Conservation (phyloP, 1,140 invertebrate genomes). For the Drosophila asahinai region DNA sequence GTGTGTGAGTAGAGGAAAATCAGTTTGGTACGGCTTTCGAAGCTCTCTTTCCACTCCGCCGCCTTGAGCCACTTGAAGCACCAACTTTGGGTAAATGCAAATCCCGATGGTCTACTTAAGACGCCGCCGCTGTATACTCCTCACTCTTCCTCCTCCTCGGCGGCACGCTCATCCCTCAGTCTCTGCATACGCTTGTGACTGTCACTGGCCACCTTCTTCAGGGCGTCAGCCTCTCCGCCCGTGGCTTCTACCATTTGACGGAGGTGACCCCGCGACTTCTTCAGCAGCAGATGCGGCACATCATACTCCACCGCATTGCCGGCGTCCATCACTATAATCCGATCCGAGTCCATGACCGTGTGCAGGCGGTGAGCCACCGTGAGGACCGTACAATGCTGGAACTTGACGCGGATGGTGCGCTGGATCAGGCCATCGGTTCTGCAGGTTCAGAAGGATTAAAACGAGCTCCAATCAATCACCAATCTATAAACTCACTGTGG, state of each 20-base stretch:
- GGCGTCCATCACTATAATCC: conserved; percentile 88
- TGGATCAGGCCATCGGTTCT: conserved; percentile 87
- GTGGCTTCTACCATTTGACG: conserved; percentile 76
- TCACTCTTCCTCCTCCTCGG: conserved; percentile 17
- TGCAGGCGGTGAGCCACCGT: conserved; percentile 92
- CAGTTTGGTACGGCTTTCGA: conserved; percentile 44
- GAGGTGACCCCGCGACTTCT: conserved; percentile 82
- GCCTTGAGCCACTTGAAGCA: conserved; percentile 21
- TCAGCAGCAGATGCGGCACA: conserved; percentile 87
- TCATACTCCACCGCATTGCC: conserved; percentile 88
- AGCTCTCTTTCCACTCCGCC: neutral
- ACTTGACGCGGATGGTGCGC: conserved; percentile 87
- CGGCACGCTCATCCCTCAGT: conserved; percentile 43
- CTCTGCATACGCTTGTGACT: conserved; percentile 57
- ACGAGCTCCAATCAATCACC: neutral
- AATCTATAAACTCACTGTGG: conserved; percentile 88
- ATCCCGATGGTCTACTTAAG: neutral
- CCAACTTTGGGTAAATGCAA: conserved; percentile 44
- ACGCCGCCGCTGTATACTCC: neutral
- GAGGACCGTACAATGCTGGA: conserved; percentile 88
- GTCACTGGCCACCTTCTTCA: conserved; percentile 75
- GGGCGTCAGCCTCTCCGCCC: conserved; percentile 63
- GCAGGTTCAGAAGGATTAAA: conserved; percentile 50
- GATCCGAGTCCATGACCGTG: conserved; percentile 93
- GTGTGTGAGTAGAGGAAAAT: conserved; percentile 16